Percentiles rank a stretch among this genome's conserved stretches.
phyloP scores from a whole-genome alignment of 2,797 vertebrate species.

The Brachyrhaphis roseni region DNA sequence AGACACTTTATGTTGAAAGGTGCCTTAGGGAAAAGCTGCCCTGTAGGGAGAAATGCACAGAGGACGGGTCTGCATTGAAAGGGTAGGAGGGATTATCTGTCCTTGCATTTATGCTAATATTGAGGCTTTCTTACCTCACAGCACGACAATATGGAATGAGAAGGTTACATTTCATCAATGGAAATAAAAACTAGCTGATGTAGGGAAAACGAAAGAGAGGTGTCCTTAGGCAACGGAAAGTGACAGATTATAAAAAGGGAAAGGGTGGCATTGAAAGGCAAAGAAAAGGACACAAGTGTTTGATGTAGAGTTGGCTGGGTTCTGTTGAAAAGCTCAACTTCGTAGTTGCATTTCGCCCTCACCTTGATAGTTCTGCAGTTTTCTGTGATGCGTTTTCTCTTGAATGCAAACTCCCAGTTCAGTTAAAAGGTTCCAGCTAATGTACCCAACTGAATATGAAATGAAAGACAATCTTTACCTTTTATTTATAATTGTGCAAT shows the following conservation, averaged over 20 bases:
- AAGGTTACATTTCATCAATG: slow-evolving; percentile 37
- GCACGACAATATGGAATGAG: slow-evolving; percentile 13
- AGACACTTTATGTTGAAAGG: slow-evolving; percentile 50
- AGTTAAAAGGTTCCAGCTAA: slow-evolving; percentile 50
- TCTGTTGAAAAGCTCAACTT: slow-evolving; percentile 36
- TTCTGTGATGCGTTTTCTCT: slow-evolving; percentile 50
- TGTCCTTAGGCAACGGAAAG: slow-evolving; percentile 21
- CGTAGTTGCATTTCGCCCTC: slow-evolving; percentile 37
- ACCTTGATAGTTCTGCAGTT: slow-evolving; percentile 43
- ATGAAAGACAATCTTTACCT: background rate
- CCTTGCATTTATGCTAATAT: slow-evolving; percentile 66
- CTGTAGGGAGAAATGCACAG: slow-evolving; percentile 21
- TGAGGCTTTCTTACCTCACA: slow-evolving; percentile 29
- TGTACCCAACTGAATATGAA: slow-evolving; percentile 15
- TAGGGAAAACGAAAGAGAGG: slow-evolving; percentile 32
- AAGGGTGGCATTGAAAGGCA: slow-evolving; percentile 40
- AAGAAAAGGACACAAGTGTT: slow-evolving; percentile 45
- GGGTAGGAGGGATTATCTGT: slow-evolving; percentile 54
- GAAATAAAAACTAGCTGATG: slow-evolving; percentile 27
- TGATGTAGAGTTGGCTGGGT: slow-evolving; percentile 40
- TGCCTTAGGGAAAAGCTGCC: slow-evolving; percentile 18
- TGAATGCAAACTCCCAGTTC: slow-evolving; percentile 58
- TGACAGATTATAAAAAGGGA: slow-evolving; percentile 9
- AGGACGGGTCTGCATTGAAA: slow-evolving; percentile 29
- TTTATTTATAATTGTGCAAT: background rate